Evolutionary conservation across 2,797 vertebrate genomes (phyloP).

Genomic region (Halcyon badia): DNA sequence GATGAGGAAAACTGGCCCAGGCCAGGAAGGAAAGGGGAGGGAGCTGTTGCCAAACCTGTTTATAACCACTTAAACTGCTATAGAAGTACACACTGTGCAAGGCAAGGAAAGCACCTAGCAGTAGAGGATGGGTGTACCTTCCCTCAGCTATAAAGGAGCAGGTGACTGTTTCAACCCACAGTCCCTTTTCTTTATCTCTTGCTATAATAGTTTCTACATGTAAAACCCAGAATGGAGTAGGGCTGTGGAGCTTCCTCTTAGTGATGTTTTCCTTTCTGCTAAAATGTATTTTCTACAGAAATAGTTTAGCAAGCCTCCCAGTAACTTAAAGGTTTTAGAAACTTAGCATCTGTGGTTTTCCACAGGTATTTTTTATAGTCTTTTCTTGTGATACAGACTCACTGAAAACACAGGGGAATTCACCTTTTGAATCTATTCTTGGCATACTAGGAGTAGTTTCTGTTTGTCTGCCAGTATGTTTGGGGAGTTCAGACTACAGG

Average conservation of each 20-base stretch:
- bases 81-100: background rate
- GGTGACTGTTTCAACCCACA: background rate
- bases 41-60: background rate
- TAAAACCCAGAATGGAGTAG: background rate
- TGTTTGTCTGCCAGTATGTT: background rate
- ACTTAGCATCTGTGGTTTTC: background rate
- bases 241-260: background rate
- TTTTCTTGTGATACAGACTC: background rate
- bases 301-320: background rate
- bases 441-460: background rate
- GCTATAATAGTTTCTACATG: background rate
- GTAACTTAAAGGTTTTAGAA: background rate
- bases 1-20: background rate
- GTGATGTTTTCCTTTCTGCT: background rate
- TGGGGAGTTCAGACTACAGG: background rate
- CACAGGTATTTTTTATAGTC: background rate
- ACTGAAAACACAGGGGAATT: background rate
- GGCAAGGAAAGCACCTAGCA: background rate
- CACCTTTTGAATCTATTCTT: background rate
- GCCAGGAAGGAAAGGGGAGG: background rate
- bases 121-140: accelerated
- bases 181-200: background rate
- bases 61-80: background rate
- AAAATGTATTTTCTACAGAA: background rate
- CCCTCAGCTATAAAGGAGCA: background rate